Evolutionary conservation across 2,113 vertebrate genomes (phyloP), one percentile per base, ranked within the genome.

Genomic region (Anguilla rostrata): DNA sequence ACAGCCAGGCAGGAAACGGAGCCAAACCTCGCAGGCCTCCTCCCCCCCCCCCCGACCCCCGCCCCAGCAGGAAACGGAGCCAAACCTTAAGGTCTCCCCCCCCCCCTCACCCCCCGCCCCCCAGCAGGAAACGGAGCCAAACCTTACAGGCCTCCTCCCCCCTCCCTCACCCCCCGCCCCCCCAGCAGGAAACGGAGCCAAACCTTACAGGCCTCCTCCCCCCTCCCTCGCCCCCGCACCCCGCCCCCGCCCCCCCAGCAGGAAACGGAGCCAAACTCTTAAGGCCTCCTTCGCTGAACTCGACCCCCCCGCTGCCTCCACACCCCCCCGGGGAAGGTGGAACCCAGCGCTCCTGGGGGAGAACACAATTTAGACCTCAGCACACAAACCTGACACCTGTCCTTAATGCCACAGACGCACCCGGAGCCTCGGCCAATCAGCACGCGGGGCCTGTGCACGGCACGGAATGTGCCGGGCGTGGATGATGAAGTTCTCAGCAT

Each of bases 261-360:
- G 57, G 56, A 78, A 66, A 40, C 84, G 81, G 29, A 34, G 84
- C 83, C 53, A 34, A 63, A 63, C 79, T 78, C 34, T 34, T 34
- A 34, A 34, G 34, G 34, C 34, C 34, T 34, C 34, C 34, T 34
- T 34, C 34, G 34, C 34, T 34, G 34, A 34, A 34, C 49, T 86
- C 85, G 85, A 84, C 71, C 39, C 90, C 85, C 86, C 78, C 87
- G 83, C 87, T 89, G 84, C 49, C 53, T 56, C 79, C 39, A 14
- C 3, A 60, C 18, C 57, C 57, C 57, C 14, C 57, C 18, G 3
- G 57, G 71, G 83, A 87, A 46, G 60, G 78, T 81, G 83, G 39
- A 86, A 88, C 83, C 40, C 49, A 39, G 83, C 83, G 29, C 83
- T 46, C 87, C 86, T 39, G 29, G 18, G 78, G 82, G 87, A 87